A percentile compares a stretch with the other conserved stretches of the same genome.
Conservation (phyloP, 2,113 vertebrate genomes). For the Odontophorus gujanensis region DNA sequence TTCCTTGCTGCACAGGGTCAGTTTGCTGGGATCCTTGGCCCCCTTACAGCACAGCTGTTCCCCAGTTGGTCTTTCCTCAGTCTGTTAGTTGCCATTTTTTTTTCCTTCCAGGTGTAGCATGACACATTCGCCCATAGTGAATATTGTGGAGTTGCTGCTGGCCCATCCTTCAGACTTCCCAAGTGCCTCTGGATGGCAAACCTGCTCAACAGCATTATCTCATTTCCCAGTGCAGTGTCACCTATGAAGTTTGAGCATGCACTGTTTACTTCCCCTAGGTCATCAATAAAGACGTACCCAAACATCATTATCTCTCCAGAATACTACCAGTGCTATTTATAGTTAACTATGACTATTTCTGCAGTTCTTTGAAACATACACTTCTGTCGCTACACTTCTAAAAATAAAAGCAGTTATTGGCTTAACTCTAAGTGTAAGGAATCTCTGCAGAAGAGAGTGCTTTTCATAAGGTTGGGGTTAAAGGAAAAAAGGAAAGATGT, state of each 20-base stretch:
- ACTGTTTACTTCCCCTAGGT: neutral
- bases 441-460: neutral
- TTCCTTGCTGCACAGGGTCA: neutral
- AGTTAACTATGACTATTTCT: neutral
- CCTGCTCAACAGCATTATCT: neutral
- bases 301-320: neutral
- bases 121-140: rapidly evolving
- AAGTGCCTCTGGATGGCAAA: neutral
- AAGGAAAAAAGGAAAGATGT: neutral
- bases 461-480: conserved; percentile 2
- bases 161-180: neutral
- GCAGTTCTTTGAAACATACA: neutral
- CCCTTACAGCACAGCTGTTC: neutral
- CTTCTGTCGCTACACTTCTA: neutral
- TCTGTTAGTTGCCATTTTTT: neutral
- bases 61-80: neutral
- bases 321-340: neutral
- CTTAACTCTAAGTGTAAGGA: neutral
- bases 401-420: neutral
- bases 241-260: neutral
- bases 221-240: neutral
- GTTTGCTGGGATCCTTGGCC: neutral
- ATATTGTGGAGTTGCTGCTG: neutral
- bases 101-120: neutral
- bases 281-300: neutral